Conservation (phyloP, 2,113 vertebrate species). For the Psilopsiagon aymara region DNA sequence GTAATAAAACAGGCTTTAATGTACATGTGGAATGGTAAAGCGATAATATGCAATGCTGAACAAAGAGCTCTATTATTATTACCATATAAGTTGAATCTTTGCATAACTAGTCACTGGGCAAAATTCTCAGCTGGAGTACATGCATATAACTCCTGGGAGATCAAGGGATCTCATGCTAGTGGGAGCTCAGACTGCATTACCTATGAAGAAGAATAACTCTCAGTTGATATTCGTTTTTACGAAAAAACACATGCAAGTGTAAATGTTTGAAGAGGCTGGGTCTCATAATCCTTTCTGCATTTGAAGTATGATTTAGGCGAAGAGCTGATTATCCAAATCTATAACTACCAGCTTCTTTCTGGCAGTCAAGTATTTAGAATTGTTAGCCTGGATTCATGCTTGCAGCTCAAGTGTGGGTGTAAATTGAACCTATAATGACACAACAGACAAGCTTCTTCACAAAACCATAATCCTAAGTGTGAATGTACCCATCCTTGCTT, state of each 20-base stretch:
- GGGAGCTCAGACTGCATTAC: neutral
- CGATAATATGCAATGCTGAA: neutral
- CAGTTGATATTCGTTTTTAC: neutral
- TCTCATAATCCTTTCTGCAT: neutral
- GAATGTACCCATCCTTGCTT: neutral
- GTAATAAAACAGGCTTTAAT: neutral
- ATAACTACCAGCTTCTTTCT: neutral
- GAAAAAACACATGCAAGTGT: neutral
- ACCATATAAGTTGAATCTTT: neutral
- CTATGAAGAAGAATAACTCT: neutral
- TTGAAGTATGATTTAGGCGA: slow-evolving; percentile 12
- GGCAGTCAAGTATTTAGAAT: neutral
- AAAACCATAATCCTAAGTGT: neutral
- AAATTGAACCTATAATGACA: neutral
- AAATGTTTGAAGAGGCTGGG: neutral
- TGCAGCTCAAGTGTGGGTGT: neutral
- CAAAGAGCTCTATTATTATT: neutral
- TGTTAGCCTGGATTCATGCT: neutral
- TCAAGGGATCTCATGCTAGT: neutral
- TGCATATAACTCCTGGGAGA: neutral
- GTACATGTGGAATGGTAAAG: neutral
- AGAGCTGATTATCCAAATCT: slow-evolving; percentile 13
- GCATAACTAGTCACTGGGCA: neutral
- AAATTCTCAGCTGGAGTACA: slow-evolving; percentile 1
- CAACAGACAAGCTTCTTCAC: neutral